phyloP scores from a whole-genome alignment of 2,113 vertebrate species.

The Chionodraco myersi region DNA sequence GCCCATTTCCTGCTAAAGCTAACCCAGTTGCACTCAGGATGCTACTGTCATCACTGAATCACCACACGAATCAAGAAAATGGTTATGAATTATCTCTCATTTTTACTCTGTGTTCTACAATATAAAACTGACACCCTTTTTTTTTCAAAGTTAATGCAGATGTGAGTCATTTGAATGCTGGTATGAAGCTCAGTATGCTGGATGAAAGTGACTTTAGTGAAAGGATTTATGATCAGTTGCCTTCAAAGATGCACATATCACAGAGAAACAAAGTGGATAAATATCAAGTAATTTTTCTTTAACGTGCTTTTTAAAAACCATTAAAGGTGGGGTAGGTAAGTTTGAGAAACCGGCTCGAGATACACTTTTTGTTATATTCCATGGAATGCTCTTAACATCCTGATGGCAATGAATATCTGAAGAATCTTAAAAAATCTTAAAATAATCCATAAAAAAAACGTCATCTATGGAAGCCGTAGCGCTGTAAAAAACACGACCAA shows the following conservation, averaged over 20 bases:
- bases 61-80: background rate
- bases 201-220: conserved; percentile 20
- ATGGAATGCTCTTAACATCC: too few relatives aligned
- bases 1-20: background rate
- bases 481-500: too few relatives aligned
- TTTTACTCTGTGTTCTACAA: background rate
- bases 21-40: background rate
- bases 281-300: background rate
- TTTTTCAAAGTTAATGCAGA: conserved; percentile 2
- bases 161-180: conserved; percentile 21
- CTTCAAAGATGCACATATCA: background rate
- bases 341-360: too few relatives aligned
- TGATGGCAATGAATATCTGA: too few relatives aligned
- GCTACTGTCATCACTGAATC: background rate
- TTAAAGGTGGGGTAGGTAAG: background rate
- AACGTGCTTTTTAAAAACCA: background rate
- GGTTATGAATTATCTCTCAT: background rate
- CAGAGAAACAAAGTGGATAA: background rate
- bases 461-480: too few relatives aligned
- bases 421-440: too few relatives aligned
- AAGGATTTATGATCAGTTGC: conserved; percentile 17
- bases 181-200: conserved; percentile 15
- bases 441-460: too few relatives aligned
- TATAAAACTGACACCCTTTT: background rate
- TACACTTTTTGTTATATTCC: too few relatives aligned